A percentile compares a stretch with the other conserved stretches of the same genome.
Conservation (phyloP, 2,888 invertebrate genomes). For the Mimachlamys varia region DNA sequence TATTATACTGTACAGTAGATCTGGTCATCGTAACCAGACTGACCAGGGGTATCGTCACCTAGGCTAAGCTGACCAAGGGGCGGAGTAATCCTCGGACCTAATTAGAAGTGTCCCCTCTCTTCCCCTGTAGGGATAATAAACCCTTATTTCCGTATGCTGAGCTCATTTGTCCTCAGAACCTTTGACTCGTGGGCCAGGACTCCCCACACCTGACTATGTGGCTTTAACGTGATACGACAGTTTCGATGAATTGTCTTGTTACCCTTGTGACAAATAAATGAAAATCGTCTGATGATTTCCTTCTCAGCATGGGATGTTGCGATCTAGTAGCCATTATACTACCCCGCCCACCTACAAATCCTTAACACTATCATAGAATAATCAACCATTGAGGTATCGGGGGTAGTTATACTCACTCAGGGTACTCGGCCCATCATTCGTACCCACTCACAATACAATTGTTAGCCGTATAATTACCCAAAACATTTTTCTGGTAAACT, state of each 20-base stretch:
- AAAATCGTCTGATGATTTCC: slow-evolving; percentile 1
- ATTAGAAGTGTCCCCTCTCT: background rate
- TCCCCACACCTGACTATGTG: background rate
- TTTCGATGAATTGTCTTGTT: background rate
- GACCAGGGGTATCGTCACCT: slow-evolving; percentile 17
- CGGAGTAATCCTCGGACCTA: background rate
- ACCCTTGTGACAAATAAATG: background rate
- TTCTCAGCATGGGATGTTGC: background rate
- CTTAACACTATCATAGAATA: background rate
- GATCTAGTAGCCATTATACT: background rate
- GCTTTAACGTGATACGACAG: background rate
- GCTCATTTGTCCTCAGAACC: background rate
- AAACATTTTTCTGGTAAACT: no score
- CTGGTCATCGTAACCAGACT: background rate
- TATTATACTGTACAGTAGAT: background rate
- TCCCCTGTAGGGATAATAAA: slow-evolving; percentile 22
- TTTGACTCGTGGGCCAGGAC: background rate
- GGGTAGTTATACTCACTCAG: no score
- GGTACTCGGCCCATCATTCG: no score
- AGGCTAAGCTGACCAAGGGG: background rate
- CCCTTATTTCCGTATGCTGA: background rate
- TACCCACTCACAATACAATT: no score
- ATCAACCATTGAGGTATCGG: background rate
- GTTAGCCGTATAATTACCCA: no score
- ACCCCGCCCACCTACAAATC: background rate